Evolutionary conservation across 2,797 vertebrate species (phyloP).

Genomic region (Brachymystax lenok): DNA sequence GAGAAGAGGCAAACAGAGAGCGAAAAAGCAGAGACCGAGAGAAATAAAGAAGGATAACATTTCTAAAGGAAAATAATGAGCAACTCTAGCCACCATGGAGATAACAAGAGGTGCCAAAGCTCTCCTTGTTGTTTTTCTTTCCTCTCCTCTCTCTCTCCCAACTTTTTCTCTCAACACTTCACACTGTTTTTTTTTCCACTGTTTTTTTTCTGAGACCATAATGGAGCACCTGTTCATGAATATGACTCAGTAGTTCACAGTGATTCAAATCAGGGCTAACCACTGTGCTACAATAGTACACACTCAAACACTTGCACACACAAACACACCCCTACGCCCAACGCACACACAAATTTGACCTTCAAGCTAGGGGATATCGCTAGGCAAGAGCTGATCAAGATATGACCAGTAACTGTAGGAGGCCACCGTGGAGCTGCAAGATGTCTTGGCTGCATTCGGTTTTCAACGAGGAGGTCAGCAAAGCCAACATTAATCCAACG

Average conservation of each 20-base stretch:
- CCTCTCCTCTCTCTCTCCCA: slow-evolving; percentile 8
- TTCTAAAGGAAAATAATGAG: slow-evolving; percentile 33
- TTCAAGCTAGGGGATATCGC: slow-evolving; percentile 50
- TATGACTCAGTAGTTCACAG: not conserved
- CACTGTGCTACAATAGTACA: not conserved
- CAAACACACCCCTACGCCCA: slow-evolving; percentile 18
- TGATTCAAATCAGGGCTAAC: not conserved
- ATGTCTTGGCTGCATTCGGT: not conserved
- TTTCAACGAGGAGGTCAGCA: not conserved
- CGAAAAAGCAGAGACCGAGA: not conserved
- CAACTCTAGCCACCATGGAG: slow-evolving; percentile 65
- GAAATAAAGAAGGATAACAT: slow-evolving; percentile 31
- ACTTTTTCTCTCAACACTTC: slow-evolving; percentile 13
- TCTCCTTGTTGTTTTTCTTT: slow-evolving; percentile 23
- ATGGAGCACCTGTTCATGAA: not conserved
- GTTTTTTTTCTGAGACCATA: slow-evolving; percentile 29
- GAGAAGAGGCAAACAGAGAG: not conserved
- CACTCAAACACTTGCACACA: not conserved
- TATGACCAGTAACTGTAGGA: not conserved
- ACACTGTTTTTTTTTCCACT: slow-evolving; percentile 12
- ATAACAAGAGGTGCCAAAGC: slow-evolving; percentile 59
- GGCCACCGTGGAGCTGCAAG: not conserved
- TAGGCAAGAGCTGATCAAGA: slow-evolving; percentile 27
- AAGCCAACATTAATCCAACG: not conserved
- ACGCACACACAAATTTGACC: slow-evolving; percentile 40